phyloP scores from a whole-genome alignment of 2,797 vertebrate species.

The Falco cherrug region DNA sequence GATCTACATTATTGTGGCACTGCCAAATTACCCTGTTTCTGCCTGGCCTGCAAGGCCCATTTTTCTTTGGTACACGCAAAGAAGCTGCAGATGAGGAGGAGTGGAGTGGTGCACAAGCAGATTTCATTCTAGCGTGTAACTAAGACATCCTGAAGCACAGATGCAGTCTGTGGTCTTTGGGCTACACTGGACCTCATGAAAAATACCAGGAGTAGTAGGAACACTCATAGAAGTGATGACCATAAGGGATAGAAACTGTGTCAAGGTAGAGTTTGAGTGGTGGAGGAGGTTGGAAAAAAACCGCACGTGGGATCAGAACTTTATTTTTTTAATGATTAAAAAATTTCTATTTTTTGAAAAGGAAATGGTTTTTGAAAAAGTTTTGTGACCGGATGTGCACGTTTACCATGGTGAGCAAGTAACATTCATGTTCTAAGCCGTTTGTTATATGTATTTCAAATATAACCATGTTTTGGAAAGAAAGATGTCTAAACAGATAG shows the following conservation, averaged over 20 bases:
- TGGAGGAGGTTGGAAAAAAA: neutral
- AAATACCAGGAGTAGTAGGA: neutral
- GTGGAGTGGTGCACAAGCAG: no score
- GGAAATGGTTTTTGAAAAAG: neutral
- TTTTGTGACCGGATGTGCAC: neutral
- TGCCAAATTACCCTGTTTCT: neutral
- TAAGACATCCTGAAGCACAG: neutral
- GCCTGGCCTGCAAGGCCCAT: no score
- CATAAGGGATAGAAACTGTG: neutral
- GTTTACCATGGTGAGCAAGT: fast-evolving
- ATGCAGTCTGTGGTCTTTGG: fast-evolving
- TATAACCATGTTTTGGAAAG: neutral
- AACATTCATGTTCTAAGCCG: neutral
- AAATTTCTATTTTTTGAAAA: neutral
- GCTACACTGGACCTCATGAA: neutral
- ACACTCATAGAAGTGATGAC: neutral
- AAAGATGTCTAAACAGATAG: neutral
- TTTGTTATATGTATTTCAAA: neutral
- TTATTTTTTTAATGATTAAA: neutral
- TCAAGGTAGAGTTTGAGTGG: neutral
- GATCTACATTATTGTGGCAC: neutral
- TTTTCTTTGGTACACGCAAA: neutral
- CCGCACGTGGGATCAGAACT: neutral
- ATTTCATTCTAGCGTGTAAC: neutral
- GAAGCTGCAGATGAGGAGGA: neutral